Conservation (phyloP, 2,888 invertebrate species). For the Vanessa cardui region DNA sequence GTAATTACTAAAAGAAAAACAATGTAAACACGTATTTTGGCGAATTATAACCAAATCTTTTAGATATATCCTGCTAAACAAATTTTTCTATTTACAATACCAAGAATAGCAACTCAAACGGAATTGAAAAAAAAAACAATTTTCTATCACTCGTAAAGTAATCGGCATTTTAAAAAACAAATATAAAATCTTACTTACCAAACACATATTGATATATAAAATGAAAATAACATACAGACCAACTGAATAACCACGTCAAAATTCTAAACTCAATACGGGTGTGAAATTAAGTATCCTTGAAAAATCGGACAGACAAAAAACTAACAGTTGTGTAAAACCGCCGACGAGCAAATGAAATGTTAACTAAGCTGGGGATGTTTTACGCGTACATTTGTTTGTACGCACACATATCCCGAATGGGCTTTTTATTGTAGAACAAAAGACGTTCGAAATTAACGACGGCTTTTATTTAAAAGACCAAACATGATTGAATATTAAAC, state of each 20-base stretch:
- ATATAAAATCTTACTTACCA: too few species aligned
- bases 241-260: background rate
- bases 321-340: constrained; percentile 12
- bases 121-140: too few species aligned
- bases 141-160: too few species aligned
- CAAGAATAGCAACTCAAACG: too few species aligned
- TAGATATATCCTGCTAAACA: too few species aligned
- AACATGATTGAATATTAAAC: background rate
- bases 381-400: constrained; percentile 8
- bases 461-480: constrained; percentile 20
- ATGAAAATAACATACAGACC: too few species aligned
- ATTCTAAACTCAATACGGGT: constrained; percentile 17
- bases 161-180: too few species aligned
- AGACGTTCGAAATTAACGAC: background rate
- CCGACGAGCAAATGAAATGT: constrained; percentile 8
- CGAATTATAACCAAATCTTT: too few species aligned
- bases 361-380: constrained; percentile 19
- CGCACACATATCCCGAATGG: background rate
- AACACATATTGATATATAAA: too few species aligned
- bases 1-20: too few species aligned
- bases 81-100: too few species aligned
- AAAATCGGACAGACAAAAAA: constrained; percentile 22
- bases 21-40: too few species aligned
- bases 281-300: constrained; percentile 20
- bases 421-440: constrained; percentile 4